Conservation (phyloP, 2,888 invertebrate species). For the Conomelus anceps region DNA sequence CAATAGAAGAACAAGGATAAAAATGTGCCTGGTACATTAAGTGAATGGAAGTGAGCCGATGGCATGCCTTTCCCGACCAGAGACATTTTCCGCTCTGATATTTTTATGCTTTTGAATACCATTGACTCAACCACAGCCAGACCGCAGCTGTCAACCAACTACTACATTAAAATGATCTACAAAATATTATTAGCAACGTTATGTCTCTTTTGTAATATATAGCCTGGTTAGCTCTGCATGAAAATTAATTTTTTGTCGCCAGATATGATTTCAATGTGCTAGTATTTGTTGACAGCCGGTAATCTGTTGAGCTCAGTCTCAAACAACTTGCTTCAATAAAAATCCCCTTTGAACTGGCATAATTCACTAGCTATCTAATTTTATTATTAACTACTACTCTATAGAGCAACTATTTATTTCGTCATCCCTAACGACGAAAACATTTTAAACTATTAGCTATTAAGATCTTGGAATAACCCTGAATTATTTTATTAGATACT, state of each 20-base stretch:
- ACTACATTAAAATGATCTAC: neutral
- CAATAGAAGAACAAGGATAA: neutral
- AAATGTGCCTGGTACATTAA: neutral
- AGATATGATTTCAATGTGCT: neutral
- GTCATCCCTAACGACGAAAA: too few relatives aligned
- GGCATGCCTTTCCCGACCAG: too few relatives aligned
- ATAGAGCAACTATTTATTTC: too few relatives aligned
- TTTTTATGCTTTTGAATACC: neutral
- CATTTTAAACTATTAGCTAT: too few relatives aligned
- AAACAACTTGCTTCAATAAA: neutral
- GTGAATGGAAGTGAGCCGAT: neutral
- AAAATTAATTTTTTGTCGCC: neutral
- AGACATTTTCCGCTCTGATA: neutral
- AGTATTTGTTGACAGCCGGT: neutral
- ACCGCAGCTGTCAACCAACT: neutral
- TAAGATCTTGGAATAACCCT: too few relatives aligned
- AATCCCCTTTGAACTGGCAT: neutral
- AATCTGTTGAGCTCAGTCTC: neutral
- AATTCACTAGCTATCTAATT: too few relatives aligned
- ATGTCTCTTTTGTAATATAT: neutral
- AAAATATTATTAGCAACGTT: neutral
- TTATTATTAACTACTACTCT: too few relatives aligned
- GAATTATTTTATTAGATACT: too few relatives aligned
- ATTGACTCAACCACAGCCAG: neutral
- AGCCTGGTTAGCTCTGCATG: neutral